Evolutionary conservation across 2,888 invertebrate species (phyloP).

Genomic region (Tetragonisca angustula): DNA sequence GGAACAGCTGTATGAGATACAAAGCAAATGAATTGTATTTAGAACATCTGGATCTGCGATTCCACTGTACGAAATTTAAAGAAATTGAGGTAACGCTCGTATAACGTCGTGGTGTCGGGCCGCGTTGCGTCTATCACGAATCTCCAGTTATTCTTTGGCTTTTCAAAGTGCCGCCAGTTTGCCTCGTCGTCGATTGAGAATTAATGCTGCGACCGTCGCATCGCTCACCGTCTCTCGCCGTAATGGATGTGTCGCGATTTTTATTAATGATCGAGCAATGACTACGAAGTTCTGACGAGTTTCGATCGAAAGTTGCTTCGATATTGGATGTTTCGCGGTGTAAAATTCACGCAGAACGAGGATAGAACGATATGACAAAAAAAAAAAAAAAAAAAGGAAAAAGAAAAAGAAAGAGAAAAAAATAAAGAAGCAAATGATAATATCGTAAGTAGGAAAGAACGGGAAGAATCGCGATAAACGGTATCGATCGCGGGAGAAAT

Average conservation of each 20-base stretch:
- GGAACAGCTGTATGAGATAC: too few species aligned
- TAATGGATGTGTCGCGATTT: conserved; percentile 25
- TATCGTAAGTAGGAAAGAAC: neutral
- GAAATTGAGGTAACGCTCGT: neutral
- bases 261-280: conserved; percentile 22
- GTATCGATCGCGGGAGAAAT: too few species aligned
- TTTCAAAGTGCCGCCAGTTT: neutral
- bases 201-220: conserved; percentile 19
- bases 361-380: too few species aligned
- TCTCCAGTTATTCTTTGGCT: conserved; percentile 21
- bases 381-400: too few species aligned
- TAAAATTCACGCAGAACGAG: neutral
- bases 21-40: too few species aligned
- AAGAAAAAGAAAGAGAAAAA: too few species aligned
- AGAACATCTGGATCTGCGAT: too few species aligned
- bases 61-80: too few species aligned
- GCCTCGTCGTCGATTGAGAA: conserved; percentile 13
- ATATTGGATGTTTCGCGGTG: neutral
- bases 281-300: neutral
- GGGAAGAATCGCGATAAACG: neutral
- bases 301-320: neutral
- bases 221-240: neutral
- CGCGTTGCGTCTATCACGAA: conserved; percentile 43
- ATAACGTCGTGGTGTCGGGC: conserved; percentile 5
- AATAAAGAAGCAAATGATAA: too few species aligned